These are phyloP conservation scores for Macrosoma leucophasiata DNA, from an alignment of 2,888 invertebrate genomes.

Conservation along the genomic window DNA sequence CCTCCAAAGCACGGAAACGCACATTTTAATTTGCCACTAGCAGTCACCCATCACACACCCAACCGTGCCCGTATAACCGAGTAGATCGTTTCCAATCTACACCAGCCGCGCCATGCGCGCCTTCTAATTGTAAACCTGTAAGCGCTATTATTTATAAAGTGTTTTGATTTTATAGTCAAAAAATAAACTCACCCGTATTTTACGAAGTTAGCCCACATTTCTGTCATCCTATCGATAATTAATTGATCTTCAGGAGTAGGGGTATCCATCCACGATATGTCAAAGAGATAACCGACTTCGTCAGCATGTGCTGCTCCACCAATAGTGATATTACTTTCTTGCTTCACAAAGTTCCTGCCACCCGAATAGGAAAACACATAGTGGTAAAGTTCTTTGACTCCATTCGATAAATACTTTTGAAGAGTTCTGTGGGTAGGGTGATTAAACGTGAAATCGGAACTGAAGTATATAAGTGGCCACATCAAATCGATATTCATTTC, in stretches of 20 bases:
- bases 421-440: slow-evolving; percentile 35
- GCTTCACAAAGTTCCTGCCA: slow-evolving; percentile 38
- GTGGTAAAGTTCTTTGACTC: slow-evolving; percentile 33
- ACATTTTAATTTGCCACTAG: too few species aligned
- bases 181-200: slow-evolving; percentile 30
- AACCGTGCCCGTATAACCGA: too few species aligned
- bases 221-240: slow-evolving; percentile 36
- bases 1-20: too few species aligned
- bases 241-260: slow-evolving; percentile 32
- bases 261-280: slow-evolving; percentile 21
- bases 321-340: slow-evolving; percentile 22
- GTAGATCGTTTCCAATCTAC: too few species aligned
- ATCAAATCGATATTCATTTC: slow-evolving; percentile 25
- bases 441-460: slow-evolving; percentile 36
- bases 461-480: slow-evolving; percentile 31
- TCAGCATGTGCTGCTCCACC: slow-evolving; percentile 35
- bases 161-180: too few species aligned
- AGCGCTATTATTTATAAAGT: too few species aligned
- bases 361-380: slow-evolving; percentile 47
- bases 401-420: slow-evolving; percentile 33
- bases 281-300: slow-evolving; percentile 41
- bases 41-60: too few species aligned
- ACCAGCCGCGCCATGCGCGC: too few species aligned
- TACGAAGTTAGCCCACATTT: slow-evolving; percentile 37
- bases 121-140: too few species aligned